A percentile compares a stretch with the other conserved stretches of the same genome.
phyloP scores from a whole-genome alignment of 2,113 vertebrate species.

The Oreochromis tanganicae region DNA sequence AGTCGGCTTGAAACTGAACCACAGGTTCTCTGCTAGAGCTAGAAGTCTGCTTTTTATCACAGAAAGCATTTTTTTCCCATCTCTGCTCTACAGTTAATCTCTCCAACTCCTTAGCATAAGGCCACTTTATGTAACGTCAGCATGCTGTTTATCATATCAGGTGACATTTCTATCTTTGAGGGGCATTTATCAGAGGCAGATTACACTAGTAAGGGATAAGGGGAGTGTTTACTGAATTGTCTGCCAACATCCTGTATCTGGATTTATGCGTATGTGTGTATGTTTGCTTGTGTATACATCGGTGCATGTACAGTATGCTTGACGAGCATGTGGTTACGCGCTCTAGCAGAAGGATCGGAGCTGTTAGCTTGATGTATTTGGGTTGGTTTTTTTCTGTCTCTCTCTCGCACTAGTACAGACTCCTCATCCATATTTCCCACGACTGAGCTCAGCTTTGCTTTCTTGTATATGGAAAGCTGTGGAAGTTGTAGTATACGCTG shows the following conservation, averaged over 20 bases:
- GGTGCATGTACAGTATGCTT: slow-evolving; percentile 24
- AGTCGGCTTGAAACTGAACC: background rate
- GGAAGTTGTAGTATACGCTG: background rate
- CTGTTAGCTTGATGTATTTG: slow-evolving; percentile 26
- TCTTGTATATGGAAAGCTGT: background rate
- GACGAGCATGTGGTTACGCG: slow-evolving; percentile 15
- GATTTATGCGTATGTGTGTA: slow-evolving; percentile 41
- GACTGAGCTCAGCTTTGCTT: slow-evolving; percentile 18
- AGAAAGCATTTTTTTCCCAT: slow-evolving; percentile 23
- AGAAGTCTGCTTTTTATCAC: slow-evolving; percentile 33
- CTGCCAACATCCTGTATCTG: slow-evolving; percentile 69
- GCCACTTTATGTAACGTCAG: slow-evolving; percentile 66
- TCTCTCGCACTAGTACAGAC: background rate
- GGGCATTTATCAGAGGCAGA: slow-evolving; percentile 75
- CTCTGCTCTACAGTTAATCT: slow-evolving; percentile 58
- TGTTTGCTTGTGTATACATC: slow-evolving; percentile 44
- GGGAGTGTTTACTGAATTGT: slow-evolving; percentile 73
- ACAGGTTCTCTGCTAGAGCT: background rate
- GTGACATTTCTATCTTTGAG: slow-evolving; percentile 76
- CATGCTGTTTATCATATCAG: slow-evolving; percentile 72
- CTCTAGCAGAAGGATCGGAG: slow-evolving; percentile 26
- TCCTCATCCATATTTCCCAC: slow-evolving; percentile 12
- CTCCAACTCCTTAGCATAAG: slow-evolving; percentile 60
- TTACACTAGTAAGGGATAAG: slow-evolving; percentile 70
- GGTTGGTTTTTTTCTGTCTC: background rate